These are phyloP conservation scores for Reinhardtius hippoglossoides DNA, from an alignment of 2,113 vertebrate genomes.

Conservation along the genomic window DNA sequence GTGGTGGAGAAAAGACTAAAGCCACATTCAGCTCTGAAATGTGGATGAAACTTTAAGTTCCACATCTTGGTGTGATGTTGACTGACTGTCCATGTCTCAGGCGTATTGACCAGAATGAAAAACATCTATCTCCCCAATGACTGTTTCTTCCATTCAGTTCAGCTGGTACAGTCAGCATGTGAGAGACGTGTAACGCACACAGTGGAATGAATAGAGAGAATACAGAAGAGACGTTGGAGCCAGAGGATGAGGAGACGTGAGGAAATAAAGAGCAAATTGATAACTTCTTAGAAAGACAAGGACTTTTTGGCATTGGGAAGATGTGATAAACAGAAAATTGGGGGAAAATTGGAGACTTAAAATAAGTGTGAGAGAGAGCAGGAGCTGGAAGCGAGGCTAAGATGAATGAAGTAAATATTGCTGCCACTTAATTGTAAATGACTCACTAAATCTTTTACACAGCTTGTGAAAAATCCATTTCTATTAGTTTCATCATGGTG, in stretches of 20 bases:
- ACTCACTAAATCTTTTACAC: constrained; percentile 35
- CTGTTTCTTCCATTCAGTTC: not conserved
- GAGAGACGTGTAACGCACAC: not conserved
- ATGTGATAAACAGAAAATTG: constrained; percentile 5
- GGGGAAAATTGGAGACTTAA: not conserved
- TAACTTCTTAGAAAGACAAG: constrained; percentile 40
- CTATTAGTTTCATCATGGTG: constrained; percentile 58
- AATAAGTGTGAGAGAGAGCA: constrained; percentile 17
- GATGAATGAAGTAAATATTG: constrained; percentile 30
- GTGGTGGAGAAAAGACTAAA: not conserved
- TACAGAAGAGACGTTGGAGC: constrained; percentile 4
- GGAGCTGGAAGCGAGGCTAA: not conserved
- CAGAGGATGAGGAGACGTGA: not conserved
- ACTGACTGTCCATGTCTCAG: constrained; percentile 6
- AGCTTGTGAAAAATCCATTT: constrained; percentile 51
- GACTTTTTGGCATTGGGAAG: constrained; percentile 22
- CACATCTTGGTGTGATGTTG: constrained; percentile 23
- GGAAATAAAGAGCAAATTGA: constrained; percentile 15
- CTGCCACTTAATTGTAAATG: constrained; percentile 38
- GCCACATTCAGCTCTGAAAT: constrained; percentile 7
- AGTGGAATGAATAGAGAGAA: constrained; percentile 11
- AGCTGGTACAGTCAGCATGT: not conserved
- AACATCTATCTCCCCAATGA: constrained; percentile 12
- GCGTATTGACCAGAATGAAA: not conserved
- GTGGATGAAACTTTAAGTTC: constrained; percentile 17